These are phyloP conservation scores for Platyrinchus mystaceus DNA, from an alignment of 2,797 vertebrate species.

Conservation along the genomic window DNA sequence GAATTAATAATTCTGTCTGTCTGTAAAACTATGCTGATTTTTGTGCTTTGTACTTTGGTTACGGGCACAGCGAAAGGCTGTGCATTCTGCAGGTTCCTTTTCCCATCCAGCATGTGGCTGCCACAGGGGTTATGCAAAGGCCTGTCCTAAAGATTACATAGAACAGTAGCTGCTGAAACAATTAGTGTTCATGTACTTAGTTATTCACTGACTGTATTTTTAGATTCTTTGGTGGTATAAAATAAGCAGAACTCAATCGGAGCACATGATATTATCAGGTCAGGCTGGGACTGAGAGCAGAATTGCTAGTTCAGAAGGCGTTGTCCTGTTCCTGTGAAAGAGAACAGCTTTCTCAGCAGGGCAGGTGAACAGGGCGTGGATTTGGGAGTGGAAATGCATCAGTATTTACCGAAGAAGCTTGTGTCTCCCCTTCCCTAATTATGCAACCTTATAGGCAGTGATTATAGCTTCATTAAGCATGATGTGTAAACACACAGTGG, in stretches of 20 bases:
- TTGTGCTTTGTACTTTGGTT: neutral
- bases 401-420: neutral
- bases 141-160: neutral
- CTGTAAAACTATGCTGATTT: neutral
- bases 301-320: neutral
- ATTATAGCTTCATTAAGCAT: neutral
- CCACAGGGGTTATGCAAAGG: neutral
- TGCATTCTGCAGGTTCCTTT: neutral
- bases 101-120: neutral
- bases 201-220: neutral
- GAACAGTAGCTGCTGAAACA: neutral
- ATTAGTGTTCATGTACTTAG: neutral
- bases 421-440: neutral
- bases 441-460: neutral
- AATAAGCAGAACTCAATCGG: neutral
- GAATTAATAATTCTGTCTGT: neutral
- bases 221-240: neutral
- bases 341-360: neutral
- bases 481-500: neutral
- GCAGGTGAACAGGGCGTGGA: neutral
- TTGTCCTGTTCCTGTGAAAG: neutral
- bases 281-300: neutral
- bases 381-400: neutral
- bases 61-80: neutral
- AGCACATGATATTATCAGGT: neutral